Conservation (phyloP, 1,140 invertebrate species). For the Dinothrombium tinctorium region DNA sequence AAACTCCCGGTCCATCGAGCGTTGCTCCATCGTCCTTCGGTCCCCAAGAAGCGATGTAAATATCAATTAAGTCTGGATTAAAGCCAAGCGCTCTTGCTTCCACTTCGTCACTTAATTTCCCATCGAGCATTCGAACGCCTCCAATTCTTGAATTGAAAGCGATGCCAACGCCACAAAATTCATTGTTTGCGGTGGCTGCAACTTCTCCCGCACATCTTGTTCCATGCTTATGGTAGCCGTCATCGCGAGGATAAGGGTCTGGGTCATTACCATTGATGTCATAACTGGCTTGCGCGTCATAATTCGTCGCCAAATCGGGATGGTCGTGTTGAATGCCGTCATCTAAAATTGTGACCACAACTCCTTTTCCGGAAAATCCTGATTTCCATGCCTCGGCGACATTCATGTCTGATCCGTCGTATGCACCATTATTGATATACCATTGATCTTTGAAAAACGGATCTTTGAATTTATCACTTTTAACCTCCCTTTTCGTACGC, state of each 20-base stretch:
- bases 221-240: slow-evolving; percentile 40
- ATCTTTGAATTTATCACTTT: slow-evolving; percentile 11
- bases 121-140: slow-evolving; percentile 91
- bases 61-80: slow-evolving; percentile 87
- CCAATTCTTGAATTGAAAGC: slow-evolving; percentile 87
- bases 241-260: slow-evolving; percentile 67
- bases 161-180: slow-evolving; percentile 89
- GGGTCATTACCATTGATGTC: slow-evolving; percentile 84
- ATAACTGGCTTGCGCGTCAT: slow-evolving; percentile 73
- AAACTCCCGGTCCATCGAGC: slow-evolving; percentile 83
- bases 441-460: slow-evolving; percentile 30
- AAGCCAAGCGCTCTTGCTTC: slow-evolving; percentile 80
- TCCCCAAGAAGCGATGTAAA: slow-evolving; percentile 95
- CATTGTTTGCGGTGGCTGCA: slow-evolving; percentile 88
- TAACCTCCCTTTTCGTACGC: slow-evolving; percentile 20
- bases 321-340: slow-evolving; percentile 25
- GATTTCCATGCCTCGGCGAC: slow-evolving; percentile 24
- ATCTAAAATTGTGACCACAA: slow-evolving; percentile 29
- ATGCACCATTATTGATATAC: slow-evolving; percentile 29
- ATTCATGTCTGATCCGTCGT: slow-evolving; percentile 22
- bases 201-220: slow-evolving; percentile 93
- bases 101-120: slow-evolving; percentile 91
- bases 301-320: slow-evolving; percentile 16
- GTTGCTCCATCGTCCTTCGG: slow-evolving; percentile 91
- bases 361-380: slow-evolving; percentile 25